Evolutionary conservation across 1,140 invertebrate species (phyloP).

Genomic region (Liolophura sinensis): DNA sequence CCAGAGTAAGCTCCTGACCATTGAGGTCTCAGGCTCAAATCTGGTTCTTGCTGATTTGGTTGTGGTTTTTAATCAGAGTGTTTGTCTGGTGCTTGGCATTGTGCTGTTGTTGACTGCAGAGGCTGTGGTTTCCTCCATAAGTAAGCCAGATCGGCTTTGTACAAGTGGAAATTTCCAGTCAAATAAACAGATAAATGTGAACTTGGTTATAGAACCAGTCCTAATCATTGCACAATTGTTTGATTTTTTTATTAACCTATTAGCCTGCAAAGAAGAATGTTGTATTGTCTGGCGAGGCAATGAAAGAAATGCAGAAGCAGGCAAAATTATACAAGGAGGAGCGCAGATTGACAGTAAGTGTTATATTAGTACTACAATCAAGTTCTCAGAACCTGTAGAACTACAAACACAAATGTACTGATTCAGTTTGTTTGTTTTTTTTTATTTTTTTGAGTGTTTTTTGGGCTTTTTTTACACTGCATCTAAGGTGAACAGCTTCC

Average conservation of each 20-base stretch:
- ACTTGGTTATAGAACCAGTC: neutral
- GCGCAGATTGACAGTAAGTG: slow-evolving; percentile 38
- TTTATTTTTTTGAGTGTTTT: neutral
- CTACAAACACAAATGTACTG: no score
- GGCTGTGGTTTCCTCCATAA: neutral
- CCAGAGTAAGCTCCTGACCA: no score
- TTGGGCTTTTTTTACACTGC: neutral
- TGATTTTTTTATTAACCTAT: slow-evolving; percentile 21
- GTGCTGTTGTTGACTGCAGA: neutral
- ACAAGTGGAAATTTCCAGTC: neutral
- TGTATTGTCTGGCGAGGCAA: slow-evolving; percentile 48
- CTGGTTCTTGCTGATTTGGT: no score
- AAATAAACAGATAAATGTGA: neutral
- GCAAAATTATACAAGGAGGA: slow-evolving; percentile 52
- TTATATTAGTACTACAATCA: neutral
- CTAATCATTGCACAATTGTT: neutral
- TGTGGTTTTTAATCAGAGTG: no score
- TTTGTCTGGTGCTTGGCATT: neutral
- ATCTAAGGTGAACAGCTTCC: neutral
- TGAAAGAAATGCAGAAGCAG: slow-evolving; percentile 56
- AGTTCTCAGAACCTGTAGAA: no score
- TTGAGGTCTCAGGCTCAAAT: no score
- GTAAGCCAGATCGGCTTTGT: no score
- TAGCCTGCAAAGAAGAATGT: slow-evolving; percentile 44
- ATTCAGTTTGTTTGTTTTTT: neutral